Conservation (phyloP, 1,140 invertebrate species). For the Caerostris darwini region DNA sequence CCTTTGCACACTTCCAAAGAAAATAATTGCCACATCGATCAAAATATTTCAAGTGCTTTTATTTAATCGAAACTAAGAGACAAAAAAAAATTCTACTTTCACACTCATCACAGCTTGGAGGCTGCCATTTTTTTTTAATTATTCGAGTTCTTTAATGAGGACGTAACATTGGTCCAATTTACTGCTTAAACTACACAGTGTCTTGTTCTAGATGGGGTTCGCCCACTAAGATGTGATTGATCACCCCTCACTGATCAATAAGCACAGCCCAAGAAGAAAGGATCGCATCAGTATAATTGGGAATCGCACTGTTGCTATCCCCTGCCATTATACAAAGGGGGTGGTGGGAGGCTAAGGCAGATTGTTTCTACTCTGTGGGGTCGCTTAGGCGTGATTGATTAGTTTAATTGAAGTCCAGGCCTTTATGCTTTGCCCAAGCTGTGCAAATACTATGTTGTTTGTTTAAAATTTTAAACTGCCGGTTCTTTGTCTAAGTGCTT, state of each 20-base stretch:
- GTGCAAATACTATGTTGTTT: not conserved
- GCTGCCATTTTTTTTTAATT: not conserved
- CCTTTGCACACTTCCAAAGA: not conserved
- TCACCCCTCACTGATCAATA: slow-evolving; percentile 13
- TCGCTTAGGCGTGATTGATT: slow-evolving; percentile 50
- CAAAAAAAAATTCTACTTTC: not conserved
- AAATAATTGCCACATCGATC: slow-evolving; percentile 2
- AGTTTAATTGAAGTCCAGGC: slow-evolving; percentile 43
- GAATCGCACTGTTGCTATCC: slow-evolving; percentile 14
- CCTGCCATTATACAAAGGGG: not conserved
- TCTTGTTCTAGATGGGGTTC: not conserved
- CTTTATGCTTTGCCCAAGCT: not conserved
- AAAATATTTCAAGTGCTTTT: slow-evolving; percentile 6
- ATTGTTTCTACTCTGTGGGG: not conserved
- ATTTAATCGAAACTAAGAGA: not conserved
- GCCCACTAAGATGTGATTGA: not conserved
- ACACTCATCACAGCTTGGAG: not conserved
- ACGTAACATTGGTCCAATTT: slow-evolving; percentile 21
- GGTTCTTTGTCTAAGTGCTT: not conserved
- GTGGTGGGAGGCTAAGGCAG: not conserved
- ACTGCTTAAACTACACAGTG: not conserved
- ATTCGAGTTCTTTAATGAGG: not conserved
- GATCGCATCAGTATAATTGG: slow-evolving; percentile 28
- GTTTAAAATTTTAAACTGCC: not conserved
- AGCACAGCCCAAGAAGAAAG: slow-evolving; percentile 7